These are phyloP conservation scores for Scatophagus argus DNA, from an alignment of 2,113 vertebrate genomes.

Conservation along the genomic window DNA sequence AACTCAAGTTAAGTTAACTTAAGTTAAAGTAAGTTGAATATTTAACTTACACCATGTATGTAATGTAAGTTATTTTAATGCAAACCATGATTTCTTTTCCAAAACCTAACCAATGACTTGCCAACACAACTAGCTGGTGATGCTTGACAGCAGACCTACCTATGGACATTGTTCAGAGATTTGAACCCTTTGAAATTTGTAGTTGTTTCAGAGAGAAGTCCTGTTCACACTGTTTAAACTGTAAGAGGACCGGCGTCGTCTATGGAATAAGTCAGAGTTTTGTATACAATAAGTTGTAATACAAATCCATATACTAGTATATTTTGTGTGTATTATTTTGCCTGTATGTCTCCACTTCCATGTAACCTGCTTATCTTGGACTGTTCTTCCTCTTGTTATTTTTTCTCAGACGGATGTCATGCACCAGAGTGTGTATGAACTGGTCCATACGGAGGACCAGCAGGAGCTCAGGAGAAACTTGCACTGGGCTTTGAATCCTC, in stretches of 20 bases:
- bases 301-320: not conserved
- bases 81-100: too few species aligned
- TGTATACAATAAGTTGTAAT: not conserved
- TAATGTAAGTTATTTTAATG: too few species aligned
- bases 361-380: not conserved
- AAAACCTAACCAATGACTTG: too few species aligned
- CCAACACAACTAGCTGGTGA: not conserved
- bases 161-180: not conserved
- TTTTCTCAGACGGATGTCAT: slow-evolving; percentile 85
- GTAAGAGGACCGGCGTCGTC: not conserved
- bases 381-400: not conserved
- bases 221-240: not conserved
- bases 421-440: slow-evolving; percentile 88
- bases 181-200: not conserved
- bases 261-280: not conserved
- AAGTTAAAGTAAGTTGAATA: too few species aligned
- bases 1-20: too few species aligned
- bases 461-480: slow-evolving; percentile 86
- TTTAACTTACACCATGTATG: too few species aligned
- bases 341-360: not conserved
- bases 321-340: not conserved
- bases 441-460: slow-evolving; percentile 88
- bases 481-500: slow-evolving; percentile 85
- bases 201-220: not conserved
- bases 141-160: not conserved